Conservation (phyloP, 35 echinoderm and acorn worm genomes). For the Eucidaris tribuloides region DNA sequence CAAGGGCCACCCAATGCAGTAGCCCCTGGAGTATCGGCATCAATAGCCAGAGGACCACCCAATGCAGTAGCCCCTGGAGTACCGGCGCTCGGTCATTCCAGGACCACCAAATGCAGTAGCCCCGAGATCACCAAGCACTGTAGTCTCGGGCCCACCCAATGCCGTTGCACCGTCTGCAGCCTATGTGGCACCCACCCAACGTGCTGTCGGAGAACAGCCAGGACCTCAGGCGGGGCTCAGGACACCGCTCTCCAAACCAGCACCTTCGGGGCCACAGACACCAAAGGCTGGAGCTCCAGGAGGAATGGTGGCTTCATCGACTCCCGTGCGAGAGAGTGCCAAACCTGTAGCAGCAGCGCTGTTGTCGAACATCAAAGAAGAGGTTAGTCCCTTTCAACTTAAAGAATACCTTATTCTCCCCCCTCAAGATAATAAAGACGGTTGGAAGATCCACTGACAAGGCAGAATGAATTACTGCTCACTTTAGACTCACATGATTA, state of each 20-base stretch:
- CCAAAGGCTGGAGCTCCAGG: not conserved
- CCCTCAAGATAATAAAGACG: not conserved
- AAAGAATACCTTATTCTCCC: not conserved
- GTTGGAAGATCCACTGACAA: not conserved
- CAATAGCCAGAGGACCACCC: no score
- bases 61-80: not conserved
- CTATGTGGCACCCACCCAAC: not conserved
- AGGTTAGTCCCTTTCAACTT: slow-evolving; percentile 31
- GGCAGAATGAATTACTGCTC: not conserved
- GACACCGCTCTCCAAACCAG: slow-evolving; percentile 16
- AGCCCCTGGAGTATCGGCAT: no score
- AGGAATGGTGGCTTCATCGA: slow-evolving; percentile 5
- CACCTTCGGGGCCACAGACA: not conserved
- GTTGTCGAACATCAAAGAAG: slow-evolving; percentile 71
- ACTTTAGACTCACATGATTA: not conserved
- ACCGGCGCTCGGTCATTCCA: no score
- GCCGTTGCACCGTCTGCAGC: not conserved
- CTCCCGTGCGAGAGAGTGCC: not conserved
- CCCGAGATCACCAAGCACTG: not conserved
- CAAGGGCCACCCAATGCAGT: not conserved
- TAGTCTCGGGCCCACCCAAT: not conserved
- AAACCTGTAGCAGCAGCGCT: slow-evolving; percentile 55
- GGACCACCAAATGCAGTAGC: no score
- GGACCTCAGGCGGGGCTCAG: not conserved
- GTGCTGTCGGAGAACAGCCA: not conserved